These are phyloP conservation scores for Drosophila eohydei DNA, from an alignment of 2,888 invertebrate genomes.

Conservation along the genomic window DNA sequence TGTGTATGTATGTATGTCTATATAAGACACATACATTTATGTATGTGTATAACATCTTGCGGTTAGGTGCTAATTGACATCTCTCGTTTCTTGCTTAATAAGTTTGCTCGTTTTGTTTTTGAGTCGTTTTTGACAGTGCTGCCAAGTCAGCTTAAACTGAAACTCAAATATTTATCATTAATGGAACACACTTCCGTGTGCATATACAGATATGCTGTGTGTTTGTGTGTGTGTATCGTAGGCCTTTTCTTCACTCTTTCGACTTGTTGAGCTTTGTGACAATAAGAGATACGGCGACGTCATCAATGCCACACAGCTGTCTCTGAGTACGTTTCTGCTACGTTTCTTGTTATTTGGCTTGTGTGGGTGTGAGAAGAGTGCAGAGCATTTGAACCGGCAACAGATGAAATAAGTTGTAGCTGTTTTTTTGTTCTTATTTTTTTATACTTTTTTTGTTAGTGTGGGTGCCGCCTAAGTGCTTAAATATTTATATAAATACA, in stretches of 20 bases:
- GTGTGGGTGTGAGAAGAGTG: constrained; percentile 47
- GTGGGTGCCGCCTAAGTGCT: constrained; percentile 76
- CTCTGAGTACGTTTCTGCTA: constrained; percentile 7
- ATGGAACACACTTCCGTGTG: constrained; percentile 57
- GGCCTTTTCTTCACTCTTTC: constrained; percentile 37
- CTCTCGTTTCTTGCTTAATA: constrained; percentile 43
- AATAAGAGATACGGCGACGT: constrained; percentile 47
- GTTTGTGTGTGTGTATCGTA: constrained; percentile 8
- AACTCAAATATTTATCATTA: constrained; percentile 53
- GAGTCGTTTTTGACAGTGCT: constrained; percentile 44
- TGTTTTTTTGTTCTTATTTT: constrained; percentile 26
- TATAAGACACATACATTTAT: constrained; percentile 3
- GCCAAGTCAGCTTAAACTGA: constrained; percentile 52
- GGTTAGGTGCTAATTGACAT: constrained; percentile 71
- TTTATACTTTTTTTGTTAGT: constrained; percentile 42
- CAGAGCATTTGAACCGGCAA: constrained; percentile 64
- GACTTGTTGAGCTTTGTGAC: constrained; percentile 60
- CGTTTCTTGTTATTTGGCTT: constrained; percentile 3
- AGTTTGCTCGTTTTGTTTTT: constrained; percentile 39
- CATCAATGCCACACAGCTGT: constrained; percentile 38
- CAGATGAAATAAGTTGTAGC: constrained; percentile 66
- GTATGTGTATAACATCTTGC: constrained; percentile 34
- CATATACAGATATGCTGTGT: constrained; percentile 24
- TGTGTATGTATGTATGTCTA: constrained; percentile 2
- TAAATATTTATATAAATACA: constrained; percentile 60